A percentile compares a stretch with the other conserved stretches of the same genome.
Conservation (phyloP, 1,140 invertebrate species). For the Apis mellifera region DNA sequence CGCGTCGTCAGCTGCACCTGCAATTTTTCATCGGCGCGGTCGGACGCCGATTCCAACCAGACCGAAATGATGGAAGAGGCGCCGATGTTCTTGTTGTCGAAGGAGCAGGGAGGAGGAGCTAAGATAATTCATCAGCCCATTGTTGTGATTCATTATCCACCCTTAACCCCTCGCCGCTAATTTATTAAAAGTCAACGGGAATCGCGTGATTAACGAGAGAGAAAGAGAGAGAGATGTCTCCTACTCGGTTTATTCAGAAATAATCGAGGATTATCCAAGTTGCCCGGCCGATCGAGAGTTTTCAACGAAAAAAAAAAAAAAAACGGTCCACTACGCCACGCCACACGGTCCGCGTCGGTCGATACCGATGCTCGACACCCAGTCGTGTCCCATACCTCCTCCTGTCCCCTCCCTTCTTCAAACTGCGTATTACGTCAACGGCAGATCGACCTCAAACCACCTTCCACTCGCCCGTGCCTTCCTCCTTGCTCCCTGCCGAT, state of each 20-base stretch:
- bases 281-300: no score
- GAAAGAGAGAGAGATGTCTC: not conserved
- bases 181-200: constrained; percentile 46
- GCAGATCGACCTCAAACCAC: constrained; percentile 62
- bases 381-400: not conserved
- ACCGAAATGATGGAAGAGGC: constrained; percentile 65
- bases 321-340: constrained; percentile 58
- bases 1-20: constrained; percentile 65
- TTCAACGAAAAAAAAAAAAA: no score
- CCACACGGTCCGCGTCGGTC: no score
- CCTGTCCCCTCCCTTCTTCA: constrained; percentile 4
- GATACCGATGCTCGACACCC: constrained; percentile 66
- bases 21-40: constrained; percentile 61
- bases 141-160: constrained; percentile 55
- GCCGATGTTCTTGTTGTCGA: constrained; percentile 62
- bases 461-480: constrained; percentile 36
- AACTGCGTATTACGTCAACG: constrained; percentile 62
- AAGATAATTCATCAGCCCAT: constrained; percentile 63
- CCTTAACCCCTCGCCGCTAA: constrained; percentile 19
- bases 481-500: constrained; percentile 51
- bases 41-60: constrained; percentile 41
- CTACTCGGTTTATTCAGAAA: not conserved
- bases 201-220: constrained; percentile 38
- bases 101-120: constrained; percentile 30
- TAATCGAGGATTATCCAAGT: no score